A percentile compares a stretch with the other conserved stretches of the same genome.
Evolutionary conservation across 1,140 invertebrate species (phyloP).

Genomic region (Bradynema listronoti): DNA sequence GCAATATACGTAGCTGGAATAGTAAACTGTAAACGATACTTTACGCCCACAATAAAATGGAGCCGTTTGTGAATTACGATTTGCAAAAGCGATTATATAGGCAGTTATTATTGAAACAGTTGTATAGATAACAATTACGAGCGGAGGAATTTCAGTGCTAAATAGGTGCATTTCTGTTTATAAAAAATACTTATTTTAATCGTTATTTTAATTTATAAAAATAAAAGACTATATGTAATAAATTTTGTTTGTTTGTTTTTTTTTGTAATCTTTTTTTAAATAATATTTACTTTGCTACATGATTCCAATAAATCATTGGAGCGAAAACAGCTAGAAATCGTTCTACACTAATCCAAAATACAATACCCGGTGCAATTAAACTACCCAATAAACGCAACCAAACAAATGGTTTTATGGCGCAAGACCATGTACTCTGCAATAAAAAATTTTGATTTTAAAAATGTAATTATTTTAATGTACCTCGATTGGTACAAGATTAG

Average conservation of each 20-base stretch:
- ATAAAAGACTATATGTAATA: not conserved
- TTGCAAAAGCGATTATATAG: constrained; percentile 20
- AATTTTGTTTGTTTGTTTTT: not conserved
- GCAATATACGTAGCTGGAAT: constrained; percentile 33
- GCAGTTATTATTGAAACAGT: constrained; percentile 19
- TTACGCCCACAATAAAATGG: constrained; percentile 33
- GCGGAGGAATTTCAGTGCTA: constrained; percentile 13
- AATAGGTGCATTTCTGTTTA: constrained; percentile 2
- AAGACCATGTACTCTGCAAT: constrained; percentile 35
- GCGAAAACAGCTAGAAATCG: constrained; percentile 32
- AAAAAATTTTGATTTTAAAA: constrained; percentile 9
- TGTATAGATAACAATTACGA: constrained; percentile 25
- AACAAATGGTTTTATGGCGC: constrained; percentile 33
- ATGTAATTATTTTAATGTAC: not conserved
- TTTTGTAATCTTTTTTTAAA: not conserved
- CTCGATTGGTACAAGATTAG: constrained; percentile 20
- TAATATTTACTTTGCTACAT: constrained; percentile 19
- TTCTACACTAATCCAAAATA: constrained; percentile 38
- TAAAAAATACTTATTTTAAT: not conserved
- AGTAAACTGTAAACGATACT: constrained; percentile 26
- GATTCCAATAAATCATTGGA: constrained; percentile 25
- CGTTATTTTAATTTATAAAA: not conserved
- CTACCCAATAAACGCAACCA: constrained; percentile 29
- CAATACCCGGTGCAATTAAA: constrained; percentile 24
- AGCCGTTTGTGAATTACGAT: constrained; percentile 8